These are phyloP conservation scores for Pardosa pseudoannulata DNA, from an alignment of 2,888 invertebrate genomes.

Conservation along the genomic window DNA sequence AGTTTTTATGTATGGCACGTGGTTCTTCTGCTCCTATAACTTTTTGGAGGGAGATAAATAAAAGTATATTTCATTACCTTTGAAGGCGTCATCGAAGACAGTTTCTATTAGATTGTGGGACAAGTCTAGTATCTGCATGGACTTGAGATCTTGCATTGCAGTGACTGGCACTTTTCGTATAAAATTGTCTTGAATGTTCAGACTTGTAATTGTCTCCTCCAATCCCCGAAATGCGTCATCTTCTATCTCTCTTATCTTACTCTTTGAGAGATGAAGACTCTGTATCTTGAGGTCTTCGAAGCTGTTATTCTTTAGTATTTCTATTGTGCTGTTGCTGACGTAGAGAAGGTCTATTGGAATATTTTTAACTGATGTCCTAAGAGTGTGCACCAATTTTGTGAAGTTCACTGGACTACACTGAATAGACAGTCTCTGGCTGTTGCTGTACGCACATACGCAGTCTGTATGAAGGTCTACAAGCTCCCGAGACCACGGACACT, in stretches of 20 bases:
- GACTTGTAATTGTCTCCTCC: conserved; percentile 86
- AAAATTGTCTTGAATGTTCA: conserved; percentile 83
- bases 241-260: conserved; percentile 76
- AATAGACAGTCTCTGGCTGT: conserved; percentile 80
- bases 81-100: conserved; percentile 87
- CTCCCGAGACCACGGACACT: conserved; percentile 91
- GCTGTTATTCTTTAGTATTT: conserved; percentile 82
- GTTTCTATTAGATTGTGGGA: conserved; percentile 87
- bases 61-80: conserved; percentile 74
- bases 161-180: conserved; percentile 87
- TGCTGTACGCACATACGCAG: conserved; percentile 91
- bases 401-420: conserved; percentile 75
- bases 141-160: conserved; percentile 83
- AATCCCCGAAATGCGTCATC: conserved; percentile 82
- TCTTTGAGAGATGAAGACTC: conserved; percentile 77
- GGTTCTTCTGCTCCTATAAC: too few species aligned
- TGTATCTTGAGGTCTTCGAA: conserved; percentile 82
- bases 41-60: too few species aligned
- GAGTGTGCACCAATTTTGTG: conserved; percentile 82
- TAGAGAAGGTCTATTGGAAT: conserved; percentile 89
- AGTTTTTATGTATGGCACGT: too few species aligned
- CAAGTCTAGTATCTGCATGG: conserved; percentile 87
- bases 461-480: conserved; percentile 86
- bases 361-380: conserved; percentile 76
- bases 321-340: conserved; percentile 88